phyloP scores from a whole-genome alignment of 2,113 vertebrate genomes.

The Opisthocomus hoazin region DNA sequence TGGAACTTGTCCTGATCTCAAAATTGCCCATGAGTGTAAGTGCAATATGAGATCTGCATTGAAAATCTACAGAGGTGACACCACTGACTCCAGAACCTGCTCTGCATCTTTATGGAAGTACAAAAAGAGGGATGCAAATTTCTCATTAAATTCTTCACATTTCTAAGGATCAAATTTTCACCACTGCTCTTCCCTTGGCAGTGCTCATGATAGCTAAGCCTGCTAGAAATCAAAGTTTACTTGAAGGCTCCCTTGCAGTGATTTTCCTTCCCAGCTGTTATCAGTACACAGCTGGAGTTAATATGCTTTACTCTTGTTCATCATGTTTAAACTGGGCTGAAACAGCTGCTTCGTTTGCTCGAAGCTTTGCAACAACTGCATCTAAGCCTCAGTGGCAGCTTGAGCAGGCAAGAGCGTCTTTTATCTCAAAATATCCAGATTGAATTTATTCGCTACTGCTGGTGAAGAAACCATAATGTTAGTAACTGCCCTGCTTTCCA shows the following conservation, averaged over 20 bases:
- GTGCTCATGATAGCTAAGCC: not conserved
- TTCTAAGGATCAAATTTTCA: not conserved
- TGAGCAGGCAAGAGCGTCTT: not conserved
- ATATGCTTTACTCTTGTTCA: constrained; percentile 27
- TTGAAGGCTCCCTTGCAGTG: not conserved
- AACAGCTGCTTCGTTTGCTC: constrained; percentile 42
- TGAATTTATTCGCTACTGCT: not conserved
- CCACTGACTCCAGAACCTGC: not conserved
- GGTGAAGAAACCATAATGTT: not conserved
- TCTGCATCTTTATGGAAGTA: not conserved
- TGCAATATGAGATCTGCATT: not conserved
- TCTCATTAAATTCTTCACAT: not conserved
- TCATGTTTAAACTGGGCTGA: constrained; percentile 29
- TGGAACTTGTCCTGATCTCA: not conserved
- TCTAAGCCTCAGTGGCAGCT: not conserved
- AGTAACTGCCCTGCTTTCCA: not conserved
- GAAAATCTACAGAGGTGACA: not conserved
- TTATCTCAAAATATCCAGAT: not conserved
- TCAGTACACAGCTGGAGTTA: constrained; percentile 43
- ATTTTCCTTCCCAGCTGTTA: constrained; percentile 37
- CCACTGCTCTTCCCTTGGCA: not conserved
- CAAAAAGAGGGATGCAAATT: not conserved
- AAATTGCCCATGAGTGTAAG: not conserved
- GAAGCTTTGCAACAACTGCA: constrained; percentile 19
- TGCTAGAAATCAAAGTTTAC: not conserved